A percentile compares a stretch with the other conserved stretches of the same genome.
These are phyloP conservation scores for Cisticola juncidis DNA, from an alignment of 2,113 vertebrate genomes.

Conservation along the genomic window DNA sequence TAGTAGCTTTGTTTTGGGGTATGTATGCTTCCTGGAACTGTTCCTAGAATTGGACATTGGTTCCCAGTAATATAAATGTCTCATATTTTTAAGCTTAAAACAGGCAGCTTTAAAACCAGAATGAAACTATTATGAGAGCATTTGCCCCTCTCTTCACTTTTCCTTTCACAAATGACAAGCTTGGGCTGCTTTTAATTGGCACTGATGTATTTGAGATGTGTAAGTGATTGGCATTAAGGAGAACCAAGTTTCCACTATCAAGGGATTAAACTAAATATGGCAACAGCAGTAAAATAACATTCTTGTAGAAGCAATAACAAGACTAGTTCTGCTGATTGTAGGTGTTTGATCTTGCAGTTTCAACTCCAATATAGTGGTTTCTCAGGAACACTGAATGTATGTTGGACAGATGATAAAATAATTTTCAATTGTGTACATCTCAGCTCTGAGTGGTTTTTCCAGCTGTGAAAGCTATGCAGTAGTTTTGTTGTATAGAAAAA, in stretches of 20 bases:
- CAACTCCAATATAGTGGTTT: conserved; percentile 2
- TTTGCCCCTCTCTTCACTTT: not conserved
- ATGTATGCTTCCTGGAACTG: not conserved
- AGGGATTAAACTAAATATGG: not conserved
- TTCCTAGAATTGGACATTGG: not conserved
- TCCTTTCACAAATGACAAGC: not conserved
- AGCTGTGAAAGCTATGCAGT: conserved; percentile 55
- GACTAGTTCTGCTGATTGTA: conserved; percentile 43
- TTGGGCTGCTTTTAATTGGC: not conserved
- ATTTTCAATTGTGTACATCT: conserved; percentile 40
- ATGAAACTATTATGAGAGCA: not conserved
- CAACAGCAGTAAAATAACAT: conserved; percentile 17
- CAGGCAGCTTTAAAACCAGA: not conserved
- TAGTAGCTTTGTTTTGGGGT: not conserved
- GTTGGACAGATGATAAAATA: conserved; percentile 26
- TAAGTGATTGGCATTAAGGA: conserved; percentile 24
- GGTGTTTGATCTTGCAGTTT: conserved; percentile 40
- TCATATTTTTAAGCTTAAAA: not conserved
- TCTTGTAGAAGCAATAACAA: conserved; percentile 26
- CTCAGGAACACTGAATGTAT: conserved; percentile 48
- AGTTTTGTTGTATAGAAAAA: conserved; percentile 46
- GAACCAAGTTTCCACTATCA: not conserved
- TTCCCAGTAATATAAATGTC: not conserved
- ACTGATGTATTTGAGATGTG: not conserved
- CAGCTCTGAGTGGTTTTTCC: conserved; percentile 56